A percentile compares a stretch with the other conserved stretches of the same genome.
These are phyloP conservation scores for Tautogolabrus adspersus DNA, from an alignment of 2,113 vertebrate genomes.

Conservation along the genomic window DNA sequence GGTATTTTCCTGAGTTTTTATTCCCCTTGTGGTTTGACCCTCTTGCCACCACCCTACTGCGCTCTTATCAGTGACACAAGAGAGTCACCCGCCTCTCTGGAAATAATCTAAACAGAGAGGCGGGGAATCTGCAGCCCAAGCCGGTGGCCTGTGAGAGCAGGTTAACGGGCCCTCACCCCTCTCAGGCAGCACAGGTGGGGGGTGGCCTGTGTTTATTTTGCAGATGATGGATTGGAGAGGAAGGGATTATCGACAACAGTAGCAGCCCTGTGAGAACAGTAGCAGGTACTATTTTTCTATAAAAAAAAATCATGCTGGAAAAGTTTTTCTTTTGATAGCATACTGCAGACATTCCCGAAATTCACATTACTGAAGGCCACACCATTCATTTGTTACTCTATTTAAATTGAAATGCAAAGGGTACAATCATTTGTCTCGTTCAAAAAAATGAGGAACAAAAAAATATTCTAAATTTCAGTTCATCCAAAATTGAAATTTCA, in stretches of 20 bases:
- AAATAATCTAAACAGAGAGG: constrained; percentile 79
- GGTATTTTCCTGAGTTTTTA: constrained; percentile 67
- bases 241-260: constrained; percentile 57
- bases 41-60: constrained; percentile 71
- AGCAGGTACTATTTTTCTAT: constrained; percentile 35
- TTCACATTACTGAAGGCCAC: neutral
- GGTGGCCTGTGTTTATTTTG: constrained; percentile 76
- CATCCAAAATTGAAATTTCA: neutral
- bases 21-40: constrained; percentile 80
- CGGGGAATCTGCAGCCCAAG: constrained; percentile 57
- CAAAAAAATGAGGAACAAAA: neutral
- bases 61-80: constrained; percentile 78
- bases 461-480: neutral
- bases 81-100: constrained; percentile 68
- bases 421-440: neutral
- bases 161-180: constrained; percentile 76
- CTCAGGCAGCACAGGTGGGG: constrained; percentile 69
- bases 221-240: constrained; percentile 71
- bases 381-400: neutral
- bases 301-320: constrained; percentile 16
- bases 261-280: constrained; percentile 32
- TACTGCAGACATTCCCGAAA: constrained; percentile 10
- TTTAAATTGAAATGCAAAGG: neutral
- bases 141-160: constrained; percentile 65
- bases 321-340: constrained; percentile 17